Evolutionary conservation across 2,888 invertebrate species (phyloP).

Genomic region (Drosophila fungiperda): DNA sequence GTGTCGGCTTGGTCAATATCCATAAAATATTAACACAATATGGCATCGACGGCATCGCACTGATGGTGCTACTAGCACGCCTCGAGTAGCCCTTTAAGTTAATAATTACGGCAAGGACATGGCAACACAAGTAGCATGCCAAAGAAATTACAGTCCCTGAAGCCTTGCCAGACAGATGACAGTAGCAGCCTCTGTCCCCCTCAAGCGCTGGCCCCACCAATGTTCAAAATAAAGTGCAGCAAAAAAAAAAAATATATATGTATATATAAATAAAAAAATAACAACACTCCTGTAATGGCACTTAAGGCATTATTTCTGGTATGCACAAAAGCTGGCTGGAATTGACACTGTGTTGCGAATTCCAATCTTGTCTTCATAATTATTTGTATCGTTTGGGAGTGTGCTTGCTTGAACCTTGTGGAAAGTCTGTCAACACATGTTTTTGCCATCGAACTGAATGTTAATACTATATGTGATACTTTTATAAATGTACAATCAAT

Average conservation of each 20-base stretch:
- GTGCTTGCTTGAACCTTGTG: neutral
- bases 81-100: constrained; percentile 44
- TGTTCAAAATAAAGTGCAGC: constrained; percentile 67
- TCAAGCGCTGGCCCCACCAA: constrained; percentile 4
- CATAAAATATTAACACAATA: constrained; percentile 65
- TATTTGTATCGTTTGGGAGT: constrained; percentile 10
- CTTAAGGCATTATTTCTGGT: constrained; percentile 36
- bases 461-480: neutral
- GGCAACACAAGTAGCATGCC: constrained; percentile 43
- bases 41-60: constrained; percentile 19
- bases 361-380: constrained; percentile 18
- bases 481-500: neutral
- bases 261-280: neutral
- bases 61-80: constrained; percentile 33
- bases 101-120: constrained; percentile 60
- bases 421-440: neutral
- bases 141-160: constrained; percentile 44
- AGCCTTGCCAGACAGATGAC: constrained; percentile 13
- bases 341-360: constrained; percentile 29
- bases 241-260: constrained; percentile 2
- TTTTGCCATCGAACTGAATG: neutral
- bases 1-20: constrained; percentile 31
- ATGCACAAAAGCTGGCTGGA: constrained; percentile 41
- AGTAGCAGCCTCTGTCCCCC: neutral
- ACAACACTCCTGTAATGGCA: constrained; percentile 28